phyloP scores from a whole-genome alignment of 2,113 vertebrate genomes.

The Clarias magur region DNA sequence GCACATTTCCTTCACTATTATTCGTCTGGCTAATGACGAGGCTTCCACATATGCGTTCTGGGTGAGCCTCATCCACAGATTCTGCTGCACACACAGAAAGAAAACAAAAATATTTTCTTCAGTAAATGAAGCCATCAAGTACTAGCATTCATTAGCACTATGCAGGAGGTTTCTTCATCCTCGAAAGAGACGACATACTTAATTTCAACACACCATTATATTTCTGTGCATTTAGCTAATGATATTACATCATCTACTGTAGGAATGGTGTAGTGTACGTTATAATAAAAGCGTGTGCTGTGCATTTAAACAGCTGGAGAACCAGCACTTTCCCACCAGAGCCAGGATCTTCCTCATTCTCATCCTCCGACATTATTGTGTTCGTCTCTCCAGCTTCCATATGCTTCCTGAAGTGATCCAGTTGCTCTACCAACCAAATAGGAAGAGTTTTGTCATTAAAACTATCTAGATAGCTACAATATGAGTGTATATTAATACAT shows the following conservation, averaged over 20 bases:
- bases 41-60: conserved; percentile 45
- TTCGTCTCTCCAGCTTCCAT: conserved; percentile 94
- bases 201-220: conserved; percentile 16
- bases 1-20: conserved; percentile 36
- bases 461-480: neutral
- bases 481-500: neutral
- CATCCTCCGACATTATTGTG: conserved; percentile 91
- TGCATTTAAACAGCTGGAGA: conserved; percentile 5
- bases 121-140: conserved; percentile 8
- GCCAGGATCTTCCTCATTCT: conserved; percentile 90
- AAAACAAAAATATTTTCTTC: conserved; percentile 7
- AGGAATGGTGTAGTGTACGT: neutral
- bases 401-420: conserved; percentile 93
- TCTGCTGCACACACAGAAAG: conserved; percentile 72
- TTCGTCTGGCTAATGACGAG: conserved; percentile 30
- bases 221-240: conserved; percentile 30
- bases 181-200: neutral
- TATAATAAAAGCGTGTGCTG: conserved; percentile 18
- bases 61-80: conserved; percentile 77
- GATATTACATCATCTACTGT: neutral
- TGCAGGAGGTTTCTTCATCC: neutral
- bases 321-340: conserved; percentile 73
- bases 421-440: conserved; percentile 80
- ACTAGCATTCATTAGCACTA: conserved; percentile 15
- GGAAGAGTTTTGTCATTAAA: neutral